Percentiles rank a stretch among this genome's conserved stretches.
phyloP scores from a whole-genome alignment of 2,113 vertebrate genomes.

The Stomatorhinus ivindoensis region DNA sequence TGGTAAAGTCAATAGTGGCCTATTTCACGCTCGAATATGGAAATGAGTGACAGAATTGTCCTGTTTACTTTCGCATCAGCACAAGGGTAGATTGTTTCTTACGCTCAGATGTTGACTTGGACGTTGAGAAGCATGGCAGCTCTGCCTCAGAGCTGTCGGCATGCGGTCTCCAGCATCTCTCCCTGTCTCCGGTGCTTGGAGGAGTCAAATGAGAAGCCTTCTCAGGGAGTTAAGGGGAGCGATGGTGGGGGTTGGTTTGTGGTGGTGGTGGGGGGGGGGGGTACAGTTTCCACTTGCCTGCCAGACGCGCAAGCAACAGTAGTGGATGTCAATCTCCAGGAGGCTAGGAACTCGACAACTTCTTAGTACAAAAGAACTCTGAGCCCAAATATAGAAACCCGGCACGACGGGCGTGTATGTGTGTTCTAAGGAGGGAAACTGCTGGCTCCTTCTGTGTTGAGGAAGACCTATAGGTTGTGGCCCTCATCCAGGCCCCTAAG shows the following conservation, averaged over 20 bases:
- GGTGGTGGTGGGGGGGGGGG: not conserved
- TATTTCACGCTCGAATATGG: not conserved
- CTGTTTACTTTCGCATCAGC: not conserved
- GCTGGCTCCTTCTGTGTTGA: not conserved
- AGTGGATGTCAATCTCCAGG: slow-evolving; percentile 34
- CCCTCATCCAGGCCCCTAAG: not conserved
- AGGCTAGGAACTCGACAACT: slow-evolving; percentile 28
- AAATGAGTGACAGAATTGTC: not conserved
- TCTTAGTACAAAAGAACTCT: slow-evolving; percentile 26
- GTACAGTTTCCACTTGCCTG: slow-evolving; percentile 32
- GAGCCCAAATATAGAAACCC: slow-evolving; percentile 1
- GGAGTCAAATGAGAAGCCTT: slow-evolving; percentile 16
- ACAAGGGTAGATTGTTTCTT: slow-evolving; percentile 7
- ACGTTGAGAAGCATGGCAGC: slow-evolving; percentile 16
- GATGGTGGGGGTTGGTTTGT: not conserved
- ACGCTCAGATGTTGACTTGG: slow-evolving; percentile 20
- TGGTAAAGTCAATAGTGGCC: not conserved
- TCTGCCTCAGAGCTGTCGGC: slow-evolving; percentile 28
- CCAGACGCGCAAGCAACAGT: slow-evolving; percentile 17
- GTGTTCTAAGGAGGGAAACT: not conserved
- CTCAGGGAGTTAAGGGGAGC: slow-evolving; percentile 12
- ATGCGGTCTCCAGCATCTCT: slow-evolving; percentile 12
- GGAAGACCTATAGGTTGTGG: not conserved
- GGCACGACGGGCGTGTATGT: not conserved
- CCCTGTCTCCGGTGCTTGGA: slow-evolving; percentile 22